Evolutionary conservation across 2,888 invertebrate genomes (phyloP).

Genomic region (Caenorhabditis sp.): DNA sequence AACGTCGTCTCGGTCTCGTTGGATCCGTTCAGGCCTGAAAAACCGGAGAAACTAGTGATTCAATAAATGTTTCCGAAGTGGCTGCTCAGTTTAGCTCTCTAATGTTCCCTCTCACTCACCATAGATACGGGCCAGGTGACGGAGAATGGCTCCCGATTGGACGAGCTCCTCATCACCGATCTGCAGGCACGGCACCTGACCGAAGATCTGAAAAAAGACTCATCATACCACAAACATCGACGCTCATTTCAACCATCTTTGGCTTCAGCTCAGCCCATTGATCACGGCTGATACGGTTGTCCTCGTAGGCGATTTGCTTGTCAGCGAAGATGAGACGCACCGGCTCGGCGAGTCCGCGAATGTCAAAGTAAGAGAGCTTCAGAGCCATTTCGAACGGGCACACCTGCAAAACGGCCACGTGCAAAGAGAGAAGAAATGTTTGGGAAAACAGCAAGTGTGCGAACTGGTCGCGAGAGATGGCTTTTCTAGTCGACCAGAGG

Average conservation of each 20-base stretch:
- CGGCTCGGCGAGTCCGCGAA: conserved; percentile 69
- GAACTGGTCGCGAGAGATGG: background rate
- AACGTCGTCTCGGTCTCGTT: conserved; percentile 64
- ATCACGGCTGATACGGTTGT: conserved; percentile 57
- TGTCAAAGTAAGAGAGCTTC: conserved; percentile 66
- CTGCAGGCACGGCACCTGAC: conserved; percentile 66
- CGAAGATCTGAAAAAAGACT: conserved; percentile 60
- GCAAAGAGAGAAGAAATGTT: too few species aligned
- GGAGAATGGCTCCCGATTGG: conserved; percentile 70
- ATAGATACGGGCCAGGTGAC: conserved; percentile 68
- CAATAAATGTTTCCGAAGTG: background rate
- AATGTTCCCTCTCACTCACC: conserved; percentile 31
- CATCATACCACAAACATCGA: background rate
- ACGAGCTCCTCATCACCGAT: conserved; percentile 65
- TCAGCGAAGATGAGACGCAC: conserved; percentile 67
- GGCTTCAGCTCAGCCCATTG: conserved; percentile 65
- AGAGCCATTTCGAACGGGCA: conserved; percentile 33
- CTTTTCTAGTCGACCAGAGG: conserved; percentile 28
- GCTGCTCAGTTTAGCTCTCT: background rate
- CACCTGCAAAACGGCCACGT: conserved; percentile 14
- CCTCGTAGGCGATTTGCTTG: conserved; percentile 65
- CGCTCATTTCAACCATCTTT: conserved; percentile 52
- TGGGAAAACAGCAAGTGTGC: too few species aligned
- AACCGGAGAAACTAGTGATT: background rate
- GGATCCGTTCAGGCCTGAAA: conserved; percentile 65